Base-by-base conservation (phyloP, 2,113 vertebrate species). In the Muntiacus reevesi region DNA sequence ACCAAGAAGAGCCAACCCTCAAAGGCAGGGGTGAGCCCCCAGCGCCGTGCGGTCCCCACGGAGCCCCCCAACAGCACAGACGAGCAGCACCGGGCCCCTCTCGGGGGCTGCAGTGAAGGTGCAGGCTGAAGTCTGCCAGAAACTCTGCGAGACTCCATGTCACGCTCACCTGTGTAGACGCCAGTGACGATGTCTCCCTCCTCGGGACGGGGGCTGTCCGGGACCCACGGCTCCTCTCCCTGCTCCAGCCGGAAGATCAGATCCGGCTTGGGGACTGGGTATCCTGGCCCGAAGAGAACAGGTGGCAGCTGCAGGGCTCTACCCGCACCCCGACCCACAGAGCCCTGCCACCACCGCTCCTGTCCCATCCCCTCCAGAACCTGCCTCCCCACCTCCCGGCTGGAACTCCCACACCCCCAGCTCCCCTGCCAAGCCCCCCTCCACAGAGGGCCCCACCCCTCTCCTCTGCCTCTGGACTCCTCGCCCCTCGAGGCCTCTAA, bases 111-210 rank as follows among this genome's bases (percentile, higher is more conserved):
- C 27, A 50, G 15, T 40, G 23, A 1, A 36, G 17, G 27, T 64
- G 36, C 71, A 92, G 93, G 50, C 62, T 45, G 15, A 16, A 10
- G 60, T 27, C 7, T 1, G 7, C 55, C 54, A 47, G 57, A 76
- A 57, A 50, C 25, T 57, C 16, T 28, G 6, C 0, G 0, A 33
- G n/a, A 55, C 6, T 55, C 60, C 2, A 0, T 30, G 13, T 60
- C 30, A 6, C 4, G 7, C 97, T 97, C 95, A 98, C 98, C 98
- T 96, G 98, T 98, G 54, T 98, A 98, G 81, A 98, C 98, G 0
- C 98, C 98, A 14, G 98, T 98, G 93, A 98, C 97, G 0, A 98
- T 98, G 81, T 98, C 98, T 52, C 98, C 98, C 17, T 98, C 98
- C 87, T 98, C 97, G 1, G 97, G 95, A 57, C 74, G 97, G 36